A percentile compares a stretch with the other conserved stretches of the same genome.
Conservation (phyloP, 30 jellyfish, hydroid and myxozoan genomes). For the Nemopilema nomurai region DNA sequence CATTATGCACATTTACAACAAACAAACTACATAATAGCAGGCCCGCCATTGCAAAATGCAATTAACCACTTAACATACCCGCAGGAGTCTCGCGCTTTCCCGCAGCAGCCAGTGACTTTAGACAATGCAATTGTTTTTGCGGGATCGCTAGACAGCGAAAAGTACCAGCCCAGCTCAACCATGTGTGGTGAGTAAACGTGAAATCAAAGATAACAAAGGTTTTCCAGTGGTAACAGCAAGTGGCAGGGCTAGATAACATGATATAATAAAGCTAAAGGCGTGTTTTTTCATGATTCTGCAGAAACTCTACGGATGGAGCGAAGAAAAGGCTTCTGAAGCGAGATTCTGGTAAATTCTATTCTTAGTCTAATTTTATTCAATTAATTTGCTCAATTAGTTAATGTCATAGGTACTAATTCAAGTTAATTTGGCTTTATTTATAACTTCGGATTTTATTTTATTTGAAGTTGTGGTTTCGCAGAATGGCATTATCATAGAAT, state of each 20-base stretch:
- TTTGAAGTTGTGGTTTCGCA: no score
- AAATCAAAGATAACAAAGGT: background rate
- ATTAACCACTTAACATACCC: no score
- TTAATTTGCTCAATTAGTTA: no score
- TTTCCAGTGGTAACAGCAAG: background rate
- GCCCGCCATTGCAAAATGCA: no score
- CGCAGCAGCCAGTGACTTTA: background rate
- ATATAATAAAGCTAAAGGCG: background rate
- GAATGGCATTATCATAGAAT: no score
- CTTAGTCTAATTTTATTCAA: no score
- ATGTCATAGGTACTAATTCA: no score
- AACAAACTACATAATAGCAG: no score
- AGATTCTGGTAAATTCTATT: no score
- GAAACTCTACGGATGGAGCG: background rate
- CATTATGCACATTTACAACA: no score
- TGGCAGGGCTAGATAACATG: background rate
- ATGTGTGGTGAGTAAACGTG: background rate
- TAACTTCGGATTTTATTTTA: no score
- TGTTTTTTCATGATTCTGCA: background rate
- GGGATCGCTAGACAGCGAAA: background rate
- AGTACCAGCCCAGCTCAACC: background rate
- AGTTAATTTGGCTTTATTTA: no score
- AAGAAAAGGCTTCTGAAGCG: background rate
- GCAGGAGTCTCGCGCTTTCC: background rate
- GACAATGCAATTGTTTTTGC: background rate